Conservation (phyloP, 2,113 vertebrate genomes). For the Strix uralensis region DNA sequence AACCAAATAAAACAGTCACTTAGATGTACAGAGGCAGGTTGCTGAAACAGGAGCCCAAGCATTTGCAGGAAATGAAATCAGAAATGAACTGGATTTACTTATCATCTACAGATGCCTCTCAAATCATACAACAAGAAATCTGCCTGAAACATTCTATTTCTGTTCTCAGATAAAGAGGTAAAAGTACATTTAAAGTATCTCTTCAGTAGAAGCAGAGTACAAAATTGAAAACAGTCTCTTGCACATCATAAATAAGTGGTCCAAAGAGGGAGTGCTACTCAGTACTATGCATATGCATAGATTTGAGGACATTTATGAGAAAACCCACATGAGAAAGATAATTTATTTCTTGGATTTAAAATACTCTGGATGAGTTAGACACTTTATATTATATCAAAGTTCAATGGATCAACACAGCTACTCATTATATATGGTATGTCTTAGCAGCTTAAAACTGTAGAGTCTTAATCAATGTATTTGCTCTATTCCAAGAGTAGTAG, state of each 20-base stretch:
- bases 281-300: neutral
- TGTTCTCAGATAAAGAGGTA: constrained; percentile 17
- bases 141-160: constrained; percentile 2
- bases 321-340: neutral
- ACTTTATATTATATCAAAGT: neutral
- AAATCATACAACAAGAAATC: constrained; percentile 17
- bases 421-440: neutral
- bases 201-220: neutral
- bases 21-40: neutral
- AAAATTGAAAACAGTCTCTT: constrained; percentile 28
- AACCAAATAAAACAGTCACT: neutral
- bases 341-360: neutral
- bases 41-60: neutral
- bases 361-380: neutral
- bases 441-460: neutral
- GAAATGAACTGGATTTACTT: neutral
- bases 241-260: constrained; percentile 21
- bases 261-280: neutral
- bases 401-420: neutral
- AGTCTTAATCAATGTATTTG: neutral
- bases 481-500: neutral
- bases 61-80: constrained; percentile 37
- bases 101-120: neutral
- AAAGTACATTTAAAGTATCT: neutral
- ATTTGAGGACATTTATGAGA: neutral